Evolutionary conservation across 1,140 invertebrate genomes (phyloP).

Genomic region (roundworm (Caenorhabditis elegans)): WBcel235 BX284602.5:4799001-4799500

Average conservation of each 20-base stretch:
- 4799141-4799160: too few species aligned
- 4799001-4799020: conserved; percentile 16
- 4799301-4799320: conserved; percentile 29
- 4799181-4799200: too few species aligned
- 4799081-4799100: conserved; percentile 11
- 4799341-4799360: conserved; percentile 39
- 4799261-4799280: too few species aligned
- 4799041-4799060: conserved; percentile 37
- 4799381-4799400: conserved; percentile 25
- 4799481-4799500: conserved; percentile 7
- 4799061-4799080: not conserved
- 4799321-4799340: conserved; percentile 40
- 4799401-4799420: conserved; percentile 27
- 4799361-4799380: conserved; percentile 32
- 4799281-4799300: conserved; percentile 39
- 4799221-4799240: too few species aligned
- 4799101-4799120: too few species aligned
- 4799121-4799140: too few species aligned
- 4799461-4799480: conserved; percentile 25
- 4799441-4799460: not conserved
- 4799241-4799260: too few species aligned
- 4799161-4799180: too few species aligned
- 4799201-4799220: too few species aligned
- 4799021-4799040: conserved; percentile 37
- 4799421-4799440: not conserved